Evolutionary conservation across 35 echinoderm and acorn worm species (phyloP).

Genomic region (Apostichopus californicus): DNA sequence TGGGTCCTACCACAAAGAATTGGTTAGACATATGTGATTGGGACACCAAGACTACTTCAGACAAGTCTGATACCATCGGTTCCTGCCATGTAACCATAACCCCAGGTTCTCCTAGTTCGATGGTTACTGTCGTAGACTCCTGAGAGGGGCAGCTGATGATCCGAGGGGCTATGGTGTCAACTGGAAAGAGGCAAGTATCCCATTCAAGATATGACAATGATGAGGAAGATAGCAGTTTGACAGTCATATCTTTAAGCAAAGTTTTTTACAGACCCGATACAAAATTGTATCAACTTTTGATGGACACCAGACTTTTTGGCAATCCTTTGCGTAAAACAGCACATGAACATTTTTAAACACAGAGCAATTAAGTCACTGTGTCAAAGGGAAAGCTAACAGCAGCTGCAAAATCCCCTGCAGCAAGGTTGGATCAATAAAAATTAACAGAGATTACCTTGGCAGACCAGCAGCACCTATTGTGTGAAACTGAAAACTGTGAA

Average conservation of each 20-base stretch:
- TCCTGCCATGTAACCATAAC: slow-evolving; percentile 22
- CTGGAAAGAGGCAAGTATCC: not conserved
- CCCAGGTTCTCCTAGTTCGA: slow-evolving; percentile 29
- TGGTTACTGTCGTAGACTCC: not conserved
- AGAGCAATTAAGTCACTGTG: too few relatives aligned
- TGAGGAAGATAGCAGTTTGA: not conserved
- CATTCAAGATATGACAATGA: not conserved
- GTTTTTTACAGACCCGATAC: too few relatives aligned
- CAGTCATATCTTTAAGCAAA: not conserved
- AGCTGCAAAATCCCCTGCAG: too few relatives aligned
- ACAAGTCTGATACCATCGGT: slow-evolving; percentile 34
- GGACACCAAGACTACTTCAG: slow-evolving; percentile 24
- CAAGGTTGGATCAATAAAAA: too few relatives aligned
- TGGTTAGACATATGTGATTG: slow-evolving; percentile 20
- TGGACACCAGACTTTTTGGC: too few relatives aligned
- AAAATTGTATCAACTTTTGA: too few relatives aligned
- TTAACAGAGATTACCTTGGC: too few relatives aligned
- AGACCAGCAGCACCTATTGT: too few relatives aligned
- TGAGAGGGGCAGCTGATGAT: slow-evolving; percentile 25
- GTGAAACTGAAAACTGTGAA: too few relatives aligned
- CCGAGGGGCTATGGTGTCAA: slow-evolving; percentile 34
- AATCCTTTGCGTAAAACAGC: too few relatives aligned
- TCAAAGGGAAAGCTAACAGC: too few relatives aligned
- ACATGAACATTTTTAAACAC: too few relatives aligned
- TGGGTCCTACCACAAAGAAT: slow-evolving; percentile 34